Evolutionary conservation across 2,797 vertebrate species (phyloP), one percentile per base, ranked within the genome.

Genomic region (Miichthys miiuy): DNA sequence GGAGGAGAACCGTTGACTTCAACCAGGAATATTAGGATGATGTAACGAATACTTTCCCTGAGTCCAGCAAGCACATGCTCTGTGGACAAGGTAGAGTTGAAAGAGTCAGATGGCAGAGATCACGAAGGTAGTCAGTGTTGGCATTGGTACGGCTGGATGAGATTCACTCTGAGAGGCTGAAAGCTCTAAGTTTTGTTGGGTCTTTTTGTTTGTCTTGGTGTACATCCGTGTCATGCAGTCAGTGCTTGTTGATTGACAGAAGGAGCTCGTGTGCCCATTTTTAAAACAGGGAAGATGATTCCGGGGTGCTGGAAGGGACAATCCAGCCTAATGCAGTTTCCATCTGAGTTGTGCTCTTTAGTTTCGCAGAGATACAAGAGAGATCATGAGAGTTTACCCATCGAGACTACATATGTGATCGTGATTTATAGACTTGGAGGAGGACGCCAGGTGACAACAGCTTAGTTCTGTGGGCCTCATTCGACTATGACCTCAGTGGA

Each of bases 191-290:
- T 69, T 1, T 55, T 34, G 25, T 68, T 13, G 4, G 34, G 34
- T 38, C 34, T 38, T 38, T 38, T 38, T 38, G n/a, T 16, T n/a
- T 73, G 55, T 47, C 13, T 61, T 47, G 14, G 21, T 79, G 71
- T 34, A 16, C 21, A 18, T 70, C n/a, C 5, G 2, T 57, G 17
- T 64, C 18, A 4, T 16, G n/a, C 12, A 48, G 14, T 46, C 17
- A 21, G 3, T 21, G n/a, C 9, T 38, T 65, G n/a, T 21, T 69
- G 34, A 41, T 30, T 17, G 38, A 11, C 23, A 51, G 23, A 63
- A 18, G 14, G 6, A 0, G 14, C 5, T 0, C 1, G 18, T 60
- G 16, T 54, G 7, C 47, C 17, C 4, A 17, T 48, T 64, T 72
- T 62, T 62, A 17, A 17, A 20, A 16, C 46, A 46, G 25, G 6